These are phyloP conservation scores for Entomyzon cyanotis DNA, from an alignment of 2,113 vertebrate species.

Conservation along the genomic window DNA sequence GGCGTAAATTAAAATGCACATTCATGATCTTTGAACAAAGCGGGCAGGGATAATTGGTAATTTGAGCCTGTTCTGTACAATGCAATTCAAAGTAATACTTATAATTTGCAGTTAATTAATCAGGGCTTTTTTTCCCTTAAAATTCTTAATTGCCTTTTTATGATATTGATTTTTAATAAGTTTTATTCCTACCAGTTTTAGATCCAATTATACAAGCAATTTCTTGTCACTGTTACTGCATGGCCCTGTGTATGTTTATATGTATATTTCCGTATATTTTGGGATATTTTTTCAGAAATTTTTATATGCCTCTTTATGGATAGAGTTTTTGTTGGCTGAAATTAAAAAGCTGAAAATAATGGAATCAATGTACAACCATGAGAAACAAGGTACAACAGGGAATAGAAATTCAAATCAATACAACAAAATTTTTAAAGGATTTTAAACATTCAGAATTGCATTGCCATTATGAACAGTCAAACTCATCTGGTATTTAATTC, in stretches of 20 bases:
- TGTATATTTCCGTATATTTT: background rate
- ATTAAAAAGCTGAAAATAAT: background rate
- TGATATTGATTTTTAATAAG: slow-evolving; percentile 40
- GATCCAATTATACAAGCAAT: slow-evolving; percentile 3
- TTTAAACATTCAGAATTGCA: background rate
- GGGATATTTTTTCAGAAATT: background rate
- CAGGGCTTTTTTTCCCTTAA: background rate
- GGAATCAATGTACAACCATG: background rate
- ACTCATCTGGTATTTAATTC: background rate
- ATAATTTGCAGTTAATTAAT: slow-evolving; percentile 62
- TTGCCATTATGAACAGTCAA: background rate
- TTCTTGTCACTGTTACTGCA: background rate
- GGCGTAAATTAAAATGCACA: slow-evolving; percentile 18
- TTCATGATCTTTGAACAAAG: slow-evolving; percentile 39
- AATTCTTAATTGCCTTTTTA: slow-evolving; percentile 51
- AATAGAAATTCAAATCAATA: background rate
- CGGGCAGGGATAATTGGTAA: slow-evolving; percentile 18
- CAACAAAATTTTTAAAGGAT: background rate
- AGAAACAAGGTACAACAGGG: background rate
- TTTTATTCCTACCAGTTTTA: background rate
- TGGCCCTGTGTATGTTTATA: background rate
- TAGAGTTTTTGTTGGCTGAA: background rate
- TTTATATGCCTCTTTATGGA: background rate
- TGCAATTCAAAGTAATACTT: slow-evolving; percentile 38
- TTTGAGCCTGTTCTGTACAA: background rate